Conservation (phyloP, 2,888 invertebrate genomes). For the Oscheius sp. region DNA sequence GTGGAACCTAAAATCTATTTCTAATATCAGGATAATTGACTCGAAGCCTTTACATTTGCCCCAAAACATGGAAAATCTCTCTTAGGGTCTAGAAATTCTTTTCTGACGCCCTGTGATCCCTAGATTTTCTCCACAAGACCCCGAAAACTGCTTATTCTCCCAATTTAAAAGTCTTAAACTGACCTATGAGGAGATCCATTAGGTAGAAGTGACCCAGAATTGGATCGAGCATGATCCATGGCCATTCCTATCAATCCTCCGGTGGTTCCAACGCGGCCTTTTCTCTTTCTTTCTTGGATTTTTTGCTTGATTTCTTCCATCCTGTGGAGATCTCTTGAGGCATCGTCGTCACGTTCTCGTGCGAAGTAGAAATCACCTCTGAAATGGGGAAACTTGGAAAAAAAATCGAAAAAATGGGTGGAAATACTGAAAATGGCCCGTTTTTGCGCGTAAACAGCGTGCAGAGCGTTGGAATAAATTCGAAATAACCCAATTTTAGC, state of each 20-base stretch:
- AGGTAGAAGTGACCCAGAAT: constrained; percentile 32
- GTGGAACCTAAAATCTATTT: constrained; percentile 8
- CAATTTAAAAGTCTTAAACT: background rate
- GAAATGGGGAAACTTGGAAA: background rate
- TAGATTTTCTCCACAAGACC: background rate
- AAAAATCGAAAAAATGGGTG: too few relatives aligned
- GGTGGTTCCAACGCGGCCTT: constrained; percentile 52
- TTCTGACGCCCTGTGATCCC: too few relatives aligned
- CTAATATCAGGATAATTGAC: too few relatives aligned
- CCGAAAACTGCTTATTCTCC: too few relatives aligned
- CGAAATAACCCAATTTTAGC: too few relatives aligned
- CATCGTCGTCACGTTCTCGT: constrained; percentile 47
- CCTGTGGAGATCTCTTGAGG: constrained; percentile 39
- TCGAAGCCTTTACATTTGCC: background rate
- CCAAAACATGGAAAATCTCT: too few relatives aligned
- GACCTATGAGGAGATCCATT: constrained; percentile 7
- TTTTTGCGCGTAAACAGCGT: too few relatives aligned
- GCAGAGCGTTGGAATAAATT: too few relatives aligned
- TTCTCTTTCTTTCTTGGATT: constrained; percentile 64
- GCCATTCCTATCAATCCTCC: constrained; percentile 43
- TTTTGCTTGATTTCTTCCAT: constrained; percentile 69
- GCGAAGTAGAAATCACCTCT: constrained; percentile 26
- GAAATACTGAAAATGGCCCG: too few relatives aligned
- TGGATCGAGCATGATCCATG: constrained; percentile 34
- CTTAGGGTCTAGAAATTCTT: too few relatives aligned